phyloP scores from a whole-genome alignment of 2,113 vertebrate species.

The Lonchura striata region DNA sequence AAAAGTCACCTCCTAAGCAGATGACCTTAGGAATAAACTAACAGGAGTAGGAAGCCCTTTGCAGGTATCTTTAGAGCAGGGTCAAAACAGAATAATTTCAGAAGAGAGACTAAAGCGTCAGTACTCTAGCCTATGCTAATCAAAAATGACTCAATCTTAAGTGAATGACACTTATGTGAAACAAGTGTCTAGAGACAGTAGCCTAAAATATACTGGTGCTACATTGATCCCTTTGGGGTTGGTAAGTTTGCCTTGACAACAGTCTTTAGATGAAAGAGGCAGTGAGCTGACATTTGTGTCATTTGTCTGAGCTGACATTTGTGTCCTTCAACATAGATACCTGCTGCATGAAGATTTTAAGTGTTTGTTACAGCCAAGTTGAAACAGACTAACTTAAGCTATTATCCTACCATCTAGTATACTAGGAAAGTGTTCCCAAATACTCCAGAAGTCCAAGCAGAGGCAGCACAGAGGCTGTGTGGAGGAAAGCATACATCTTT shows the following conservation, averaged over 20 bases:
- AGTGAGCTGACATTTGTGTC: not conserved
- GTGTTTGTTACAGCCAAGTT: not conserved
- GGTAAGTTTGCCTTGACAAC: not conserved
- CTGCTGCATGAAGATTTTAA: not conserved
- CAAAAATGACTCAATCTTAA: not conserved
- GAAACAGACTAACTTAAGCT: not conserved
- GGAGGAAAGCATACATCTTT: not conserved
- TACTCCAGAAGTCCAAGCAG: not conserved
- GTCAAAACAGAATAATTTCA: not conserved
- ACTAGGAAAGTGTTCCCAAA: not conserved
- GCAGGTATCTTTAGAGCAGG: not conserved
- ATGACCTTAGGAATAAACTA: not conserved
- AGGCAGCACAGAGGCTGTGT: not conserved
- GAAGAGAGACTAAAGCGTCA: not conserved
- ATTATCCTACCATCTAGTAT: not conserved
- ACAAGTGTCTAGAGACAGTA: not conserved
- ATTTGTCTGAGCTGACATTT: not conserved
- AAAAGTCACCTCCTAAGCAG: not conserved
- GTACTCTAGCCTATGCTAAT: not conserved
- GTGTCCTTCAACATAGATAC: not conserved
- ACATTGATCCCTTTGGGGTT: not conserved
- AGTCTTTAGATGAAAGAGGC: conserved; percentile 18
- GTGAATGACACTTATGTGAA: not conserved
- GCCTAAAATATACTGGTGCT: not conserved
- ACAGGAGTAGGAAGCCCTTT: not conserved